Evolutionary conservation across 1,140 invertebrate species (phyloP), one percentile per base, ranked within the genome.

Genomic region (Parasteatoda tepidariorum): DNA sequence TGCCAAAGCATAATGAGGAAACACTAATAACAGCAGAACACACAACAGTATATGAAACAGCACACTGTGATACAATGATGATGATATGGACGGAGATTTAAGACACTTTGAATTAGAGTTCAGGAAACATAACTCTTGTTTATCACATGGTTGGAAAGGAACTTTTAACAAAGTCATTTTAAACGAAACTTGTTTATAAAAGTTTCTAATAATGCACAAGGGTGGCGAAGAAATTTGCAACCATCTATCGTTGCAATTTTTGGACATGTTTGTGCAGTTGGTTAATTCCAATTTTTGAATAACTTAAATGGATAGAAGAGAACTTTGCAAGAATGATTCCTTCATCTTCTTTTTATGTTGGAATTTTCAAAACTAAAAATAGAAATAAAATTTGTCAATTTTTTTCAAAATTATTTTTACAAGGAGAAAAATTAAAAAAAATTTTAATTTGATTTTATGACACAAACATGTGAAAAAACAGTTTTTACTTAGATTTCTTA

Each of bases 81-180:
- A 24, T 26, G 22, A 11, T 26, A 22, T 26, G 59, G 59, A 24
- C 22, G 22, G 59, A 61, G 28, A 61, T 61, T 18, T 24, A 24
- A 4, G 22, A 61, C 9, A 26, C 26, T 24, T 61, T 61, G 9
- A 55, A 55, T 22, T 55, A 13, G 22, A 55, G 13, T 55, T 55
- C 48, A 55, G 48, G 22, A 55, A 55, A 18, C 22, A 55, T 55
- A 54, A 22, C 7, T 1, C 11, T 9, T 24, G 28, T 66, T 66
- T 79, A 79, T 79, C 76, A 79, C 76, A 79, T 15, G 57, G 22
- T 48, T 67, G 67, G 30, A 9, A 24, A 79, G 76, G 76, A 79
- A 79, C 76, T 78, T 68, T 57, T 2, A 57, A 7, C 28, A 18
- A n/a, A 7, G 41, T 33, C 11, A 61, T 59, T 13, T 11, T 3